phyloP scores from a whole-genome alignment of 2,113 vertebrate species.

The Albula goreensis region DNA sequence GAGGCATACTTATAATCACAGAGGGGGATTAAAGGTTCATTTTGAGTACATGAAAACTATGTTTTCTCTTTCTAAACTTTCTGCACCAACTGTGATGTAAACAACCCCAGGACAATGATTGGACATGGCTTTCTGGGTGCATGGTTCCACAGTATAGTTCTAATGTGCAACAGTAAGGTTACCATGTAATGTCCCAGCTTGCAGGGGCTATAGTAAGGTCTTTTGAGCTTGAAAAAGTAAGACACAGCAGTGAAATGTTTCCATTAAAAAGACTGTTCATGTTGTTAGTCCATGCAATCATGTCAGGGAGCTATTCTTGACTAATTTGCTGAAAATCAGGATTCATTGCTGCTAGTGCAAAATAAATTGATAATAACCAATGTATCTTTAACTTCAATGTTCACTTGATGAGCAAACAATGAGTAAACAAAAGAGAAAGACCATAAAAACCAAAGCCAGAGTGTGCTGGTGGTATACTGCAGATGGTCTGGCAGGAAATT shows the following conservation, averaged over 20 bases:
- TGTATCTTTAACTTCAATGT: neutral
- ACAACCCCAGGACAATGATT: neutral
- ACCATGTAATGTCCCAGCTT: neutral
- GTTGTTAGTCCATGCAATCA: neutral
- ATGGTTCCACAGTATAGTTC: neutral
- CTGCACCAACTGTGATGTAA: neutral
- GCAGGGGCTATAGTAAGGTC: neutral
- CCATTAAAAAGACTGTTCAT: neutral
- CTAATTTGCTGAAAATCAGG: neutral
- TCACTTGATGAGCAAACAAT: neutral
- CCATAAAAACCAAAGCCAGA: neutral
- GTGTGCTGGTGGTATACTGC: neutral
- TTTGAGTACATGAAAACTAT: neutral
- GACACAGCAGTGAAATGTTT: neutral
- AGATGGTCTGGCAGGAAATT: constrained; percentile 4
- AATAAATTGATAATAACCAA: neutral
- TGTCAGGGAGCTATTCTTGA: neutral
- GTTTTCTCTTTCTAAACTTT: neutral
- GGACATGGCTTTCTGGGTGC: neutral
- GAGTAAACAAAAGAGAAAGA: neutral
- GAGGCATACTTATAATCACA: neutral
- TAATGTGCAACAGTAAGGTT: neutral
- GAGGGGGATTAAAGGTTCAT: neutral
- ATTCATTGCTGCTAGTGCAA: neutral
- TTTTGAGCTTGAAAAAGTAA: neutral